Evolutionary conservation across 2,888 invertebrate genomes (phyloP).

Genomic region (Athetis lepigone): DNA sequence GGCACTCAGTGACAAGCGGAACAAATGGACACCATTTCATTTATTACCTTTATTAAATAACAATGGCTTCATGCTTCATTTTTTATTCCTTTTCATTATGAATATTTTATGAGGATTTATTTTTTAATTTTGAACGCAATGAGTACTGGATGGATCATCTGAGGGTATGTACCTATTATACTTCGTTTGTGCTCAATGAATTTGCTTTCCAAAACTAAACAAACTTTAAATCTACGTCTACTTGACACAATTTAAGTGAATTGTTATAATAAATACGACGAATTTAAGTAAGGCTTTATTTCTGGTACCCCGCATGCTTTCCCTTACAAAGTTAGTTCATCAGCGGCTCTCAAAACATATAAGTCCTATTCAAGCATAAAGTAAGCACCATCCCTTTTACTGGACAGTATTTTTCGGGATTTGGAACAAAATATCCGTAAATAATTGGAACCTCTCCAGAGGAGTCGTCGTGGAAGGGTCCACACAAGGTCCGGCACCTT

Average conservation of each 20-base stretch:
- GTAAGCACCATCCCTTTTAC: constrained; percentile 76
- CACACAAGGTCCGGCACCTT: constrained; percentile 84
- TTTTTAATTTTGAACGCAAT: neutral
- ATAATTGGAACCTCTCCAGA: constrained; percentile 85
- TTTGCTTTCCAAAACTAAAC: neutral
- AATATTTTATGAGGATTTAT: constrained; percentile 22
- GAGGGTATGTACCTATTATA: neutral
- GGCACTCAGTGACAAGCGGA: constrained; percentile 78
- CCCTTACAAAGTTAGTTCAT: constrained; percentile 12
- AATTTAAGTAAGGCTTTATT: neutral
- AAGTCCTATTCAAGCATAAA: constrained; percentile 72
- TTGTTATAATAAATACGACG: neutral
- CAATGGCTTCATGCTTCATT: constrained; percentile 43
- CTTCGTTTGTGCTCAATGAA: constrained; percentile 17
- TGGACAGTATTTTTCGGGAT: constrained; percentile 84
- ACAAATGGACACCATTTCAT: constrained; percentile 81
- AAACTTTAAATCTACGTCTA: neutral
- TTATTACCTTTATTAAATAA: constrained; percentile 71
- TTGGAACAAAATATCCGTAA: constrained; percentile 86
- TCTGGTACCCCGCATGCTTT: neutral
- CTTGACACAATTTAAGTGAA: neutral
- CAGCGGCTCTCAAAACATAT: constrained; percentile 66
- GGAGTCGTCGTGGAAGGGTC: constrained; percentile 82
- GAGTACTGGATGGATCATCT: neutral
- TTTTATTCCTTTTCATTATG: constrained; percentile 40